phyloP scores from a whole-genome alignment of 2,888 invertebrate species.

The Scotopteryx bipunctaria region DNA sequence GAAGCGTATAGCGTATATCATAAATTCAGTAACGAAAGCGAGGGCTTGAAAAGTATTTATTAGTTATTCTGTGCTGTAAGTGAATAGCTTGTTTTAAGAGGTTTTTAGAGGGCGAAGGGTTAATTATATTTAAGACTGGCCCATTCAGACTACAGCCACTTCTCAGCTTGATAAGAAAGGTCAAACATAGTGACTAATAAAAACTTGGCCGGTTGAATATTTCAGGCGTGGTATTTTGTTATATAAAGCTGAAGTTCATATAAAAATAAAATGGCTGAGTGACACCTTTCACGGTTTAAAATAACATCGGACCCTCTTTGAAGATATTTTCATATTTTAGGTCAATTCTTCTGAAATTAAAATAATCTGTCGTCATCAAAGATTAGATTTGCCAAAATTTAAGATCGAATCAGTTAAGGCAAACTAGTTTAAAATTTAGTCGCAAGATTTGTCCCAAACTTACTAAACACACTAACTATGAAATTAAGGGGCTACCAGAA shows the following conservation, averaged over 20 bases:
- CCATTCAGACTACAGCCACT: slow-evolving; percentile 12
- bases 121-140: slow-evolving; percentile 16
- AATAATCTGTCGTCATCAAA: neutral
- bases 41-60: neutral
- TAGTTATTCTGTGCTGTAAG: slow-evolving; percentile 10
- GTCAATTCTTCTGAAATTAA: slow-evolving; percentile 7
- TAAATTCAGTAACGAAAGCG: slow-evolving; percentile 9
- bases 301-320: slow-evolving; percentile 12
- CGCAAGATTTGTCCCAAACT: no score
- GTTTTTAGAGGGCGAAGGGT: slow-evolving; percentile 15
- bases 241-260: slow-evolving; percentile 11
- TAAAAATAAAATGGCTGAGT: slow-evolving; percentile 15
- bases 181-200: neutral
- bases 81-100: slow-evolving; percentile 19
- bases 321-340: slow-evolving; percentile 22
- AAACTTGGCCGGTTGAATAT: slow-evolving; percentile 4
- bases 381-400: no score
- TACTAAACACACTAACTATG: no score
- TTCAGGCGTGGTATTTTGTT: slow-evolving; percentile 1
- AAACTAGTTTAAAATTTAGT: no score
- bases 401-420: no score
- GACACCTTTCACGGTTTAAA: slow-evolving; percentile 11
- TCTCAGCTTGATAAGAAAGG: slow-evolving; percentile 6
- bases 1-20: neutral
- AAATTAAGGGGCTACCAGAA: no score